Evolutionary conservation across 2,797 vertebrate species (phyloP), one percentile per base, ranked within the genome.

Genomic region (Girardinus metallicus): DNA sequence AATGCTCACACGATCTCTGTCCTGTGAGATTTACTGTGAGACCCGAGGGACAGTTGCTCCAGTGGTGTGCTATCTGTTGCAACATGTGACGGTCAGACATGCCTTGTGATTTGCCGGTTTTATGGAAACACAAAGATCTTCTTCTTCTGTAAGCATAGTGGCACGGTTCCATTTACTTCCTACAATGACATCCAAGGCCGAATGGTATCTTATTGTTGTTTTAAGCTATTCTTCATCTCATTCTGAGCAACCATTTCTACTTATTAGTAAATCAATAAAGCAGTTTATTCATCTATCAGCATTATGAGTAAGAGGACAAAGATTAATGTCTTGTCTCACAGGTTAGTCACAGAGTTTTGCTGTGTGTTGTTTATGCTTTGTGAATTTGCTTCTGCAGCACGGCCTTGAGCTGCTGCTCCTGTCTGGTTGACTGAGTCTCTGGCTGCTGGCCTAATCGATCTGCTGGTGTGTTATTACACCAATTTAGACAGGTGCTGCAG

Each of bases 281-380:
- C 74, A 49, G 80, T 92, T 94, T 85, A 82, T 87, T 71, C 81
- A 88, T 76, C 72, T 76, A 90, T 93, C 83, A 90, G 85, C 90
- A 86, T 90, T 74, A 78, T 85, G 85, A 88, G 88, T 80, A 81
- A 31, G 60, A 80, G 89, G 78, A 87, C 88, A 93, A 90, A 84
- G 82, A 90, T 91, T 86, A 93, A 93, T 89, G 85, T 79, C 78
- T 62, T 80, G 66, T 86, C 86, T 41, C 62, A 77, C 66, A 81
- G 76, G 46, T 68, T 53, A 73, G 86, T 70, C 51, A 78, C 83
- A 79, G 66, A 57, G 57, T 49, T 80, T 57, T 79, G 34, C 6
- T 82, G 74, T 41, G 55, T 75, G 55, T 73, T 84, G 73, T 85
- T 90, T 83, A 74, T 85, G 62, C 62, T 8, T 72, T 64, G 55